Percentiles rank a stretch among this genome's conserved stretches.
These are phyloP conservation scores for Hartigia nigra DNA, from an alignment of 2,888 invertebrate species.

Conservation along the genomic window DNA sequence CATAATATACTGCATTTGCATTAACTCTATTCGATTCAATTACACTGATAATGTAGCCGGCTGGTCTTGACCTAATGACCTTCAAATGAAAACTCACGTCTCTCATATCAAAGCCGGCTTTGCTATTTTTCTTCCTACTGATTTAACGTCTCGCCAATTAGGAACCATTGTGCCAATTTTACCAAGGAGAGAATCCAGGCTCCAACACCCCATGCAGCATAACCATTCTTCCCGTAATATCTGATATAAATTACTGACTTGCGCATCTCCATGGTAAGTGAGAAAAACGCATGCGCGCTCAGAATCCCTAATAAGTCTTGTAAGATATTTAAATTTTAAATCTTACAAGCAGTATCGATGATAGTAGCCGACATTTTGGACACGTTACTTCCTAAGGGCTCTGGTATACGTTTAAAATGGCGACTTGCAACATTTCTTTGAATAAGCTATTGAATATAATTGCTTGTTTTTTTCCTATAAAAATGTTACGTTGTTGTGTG, in stretches of 20 bases:
- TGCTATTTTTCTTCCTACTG: not conserved
- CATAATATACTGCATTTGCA: not conserved
- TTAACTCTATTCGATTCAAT: not conserved
- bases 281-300: not conserved
- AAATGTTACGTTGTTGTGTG: too few relatives aligned
- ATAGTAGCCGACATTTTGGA: not conserved
- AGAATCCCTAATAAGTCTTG: not conserved
- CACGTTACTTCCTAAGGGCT: not conserved
- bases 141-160: not conserved
- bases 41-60: slow-evolving; percentile 26
- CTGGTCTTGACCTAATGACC: slow-evolving; percentile 59
- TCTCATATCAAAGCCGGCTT: not conserved
- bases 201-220: not conserved
- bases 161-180: not conserved
- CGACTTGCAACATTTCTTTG: not conserved
- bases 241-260: not conserved
- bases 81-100: slow-evolving; percentile 44
- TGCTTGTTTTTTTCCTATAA: not conserved
- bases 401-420: not conserved
- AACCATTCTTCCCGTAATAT: not conserved
- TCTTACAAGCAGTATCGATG: not conserved
- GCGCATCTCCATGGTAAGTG: not conserved
- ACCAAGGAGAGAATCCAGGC: not conserved
- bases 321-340: not conserved
- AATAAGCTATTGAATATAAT: not conserved